A percentile compares a stretch with the other conserved stretches of the same genome.
phyloP scores from a whole-genome alignment of 2,888 invertebrate genomes.

The Gibbula magus region DNA sequence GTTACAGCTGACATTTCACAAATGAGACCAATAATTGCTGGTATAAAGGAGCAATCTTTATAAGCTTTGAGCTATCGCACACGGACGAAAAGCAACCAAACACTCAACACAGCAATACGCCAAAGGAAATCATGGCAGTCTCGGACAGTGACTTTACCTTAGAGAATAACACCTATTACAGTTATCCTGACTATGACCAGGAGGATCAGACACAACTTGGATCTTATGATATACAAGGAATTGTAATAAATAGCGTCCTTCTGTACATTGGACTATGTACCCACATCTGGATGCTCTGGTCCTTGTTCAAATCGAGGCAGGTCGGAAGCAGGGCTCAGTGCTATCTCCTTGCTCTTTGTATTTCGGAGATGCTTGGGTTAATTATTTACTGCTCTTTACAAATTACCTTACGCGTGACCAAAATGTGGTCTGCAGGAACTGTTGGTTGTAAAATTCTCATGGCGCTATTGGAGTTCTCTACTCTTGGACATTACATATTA shows the following conservation, averaged over 20 bases:
- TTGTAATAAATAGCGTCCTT: neutral
- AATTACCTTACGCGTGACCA: neutral
- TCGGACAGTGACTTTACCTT: neutral
- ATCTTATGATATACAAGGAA: neutral
- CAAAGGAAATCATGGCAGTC: too few species aligned
- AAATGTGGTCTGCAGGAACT: neutral
- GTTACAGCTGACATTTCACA: too few species aligned
- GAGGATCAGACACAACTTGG: neutral
- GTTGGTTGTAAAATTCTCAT: neutral
- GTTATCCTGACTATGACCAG: neutral
- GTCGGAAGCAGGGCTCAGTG: neutral
- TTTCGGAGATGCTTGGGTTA: neutral
- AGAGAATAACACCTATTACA: neutral
- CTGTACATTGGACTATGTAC: neutral
- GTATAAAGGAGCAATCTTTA: too few species aligned
- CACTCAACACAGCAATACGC: too few species aligned
- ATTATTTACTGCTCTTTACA: too few species aligned
- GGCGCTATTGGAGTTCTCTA: neutral
- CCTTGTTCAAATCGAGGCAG: neutral
- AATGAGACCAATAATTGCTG: too few species aligned
- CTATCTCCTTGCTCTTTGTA: neutral
- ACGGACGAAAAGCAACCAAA: too few species aligned
- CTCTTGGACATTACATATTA: neutral
- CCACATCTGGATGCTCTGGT: slow-evolving; percentile 2
- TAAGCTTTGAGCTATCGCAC: too few species aligned